Conservation (phyloP, 1,140 invertebrate species). For the Dolichoris vasculosae region DNA sequence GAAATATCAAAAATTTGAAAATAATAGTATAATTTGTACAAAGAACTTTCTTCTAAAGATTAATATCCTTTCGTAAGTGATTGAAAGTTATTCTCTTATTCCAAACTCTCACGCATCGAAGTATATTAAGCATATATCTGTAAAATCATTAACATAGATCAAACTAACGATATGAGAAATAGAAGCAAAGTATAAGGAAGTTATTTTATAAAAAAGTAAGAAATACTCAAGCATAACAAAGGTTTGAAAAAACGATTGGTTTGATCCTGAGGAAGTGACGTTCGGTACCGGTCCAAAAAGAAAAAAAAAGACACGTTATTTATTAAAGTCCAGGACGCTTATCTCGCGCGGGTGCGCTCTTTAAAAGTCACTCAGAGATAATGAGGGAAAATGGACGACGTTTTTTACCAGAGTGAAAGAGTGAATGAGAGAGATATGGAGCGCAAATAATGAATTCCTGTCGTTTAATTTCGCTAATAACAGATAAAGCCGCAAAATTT, state of each 20-base stretch:
- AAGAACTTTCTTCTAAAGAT: no score
- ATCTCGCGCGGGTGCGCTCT: constrained; percentile 37
- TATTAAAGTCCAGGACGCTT: constrained; percentile 45
- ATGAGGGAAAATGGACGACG: constrained; percentile 46
- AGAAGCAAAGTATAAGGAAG: neutral
- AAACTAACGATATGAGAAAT: no score
- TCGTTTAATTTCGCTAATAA: constrained; percentile 46
- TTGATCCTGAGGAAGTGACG: constrained; percentile 17
- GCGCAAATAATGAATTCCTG: constrained; percentile 40
- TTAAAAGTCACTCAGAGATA: constrained; percentile 51
- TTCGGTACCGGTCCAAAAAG: neutral
- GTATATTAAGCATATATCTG: no score
- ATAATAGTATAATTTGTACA: no score
- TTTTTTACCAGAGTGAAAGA: constrained; percentile 3
- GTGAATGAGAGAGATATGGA: neutral
- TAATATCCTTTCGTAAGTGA: no score
- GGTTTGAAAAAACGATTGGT: constrained; percentile 14
- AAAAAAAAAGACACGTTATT: constrained; percentile 40
- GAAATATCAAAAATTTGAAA: no score
- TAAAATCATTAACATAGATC: no score
- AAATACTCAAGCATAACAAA: neutral
- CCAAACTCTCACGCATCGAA: no score
- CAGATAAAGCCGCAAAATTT: constrained; percentile 32
- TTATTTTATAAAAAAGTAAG: neutral
- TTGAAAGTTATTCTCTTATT: no score